Evolutionary conservation across 2,797 vertebrate genomes (phyloP).

Genomic region (Hemibagrus guttatus): DNA sequence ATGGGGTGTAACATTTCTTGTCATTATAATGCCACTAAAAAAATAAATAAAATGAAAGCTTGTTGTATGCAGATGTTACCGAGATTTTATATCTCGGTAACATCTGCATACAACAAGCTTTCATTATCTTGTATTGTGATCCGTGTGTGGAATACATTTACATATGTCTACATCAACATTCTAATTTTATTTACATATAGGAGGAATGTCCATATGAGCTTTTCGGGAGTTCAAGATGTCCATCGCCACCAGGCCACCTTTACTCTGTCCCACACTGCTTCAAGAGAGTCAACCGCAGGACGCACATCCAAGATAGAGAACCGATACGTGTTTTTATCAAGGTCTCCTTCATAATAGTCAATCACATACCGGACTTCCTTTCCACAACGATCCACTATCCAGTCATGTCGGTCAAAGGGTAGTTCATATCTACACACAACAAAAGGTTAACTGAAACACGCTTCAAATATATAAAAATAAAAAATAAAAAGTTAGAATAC

Average conservation of each 20-base stretch:
- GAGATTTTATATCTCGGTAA: not conserved
- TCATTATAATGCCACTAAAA: too few species aligned
- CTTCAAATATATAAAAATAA: not conserved
- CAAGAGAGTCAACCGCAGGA: conserved; percentile 89
- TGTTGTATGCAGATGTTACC: not conserved
- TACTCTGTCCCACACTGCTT: conserved; percentile 91
- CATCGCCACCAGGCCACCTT: conserved; percentile 96
- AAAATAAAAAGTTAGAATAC: not conserved
- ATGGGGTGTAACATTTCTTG: not conserved
- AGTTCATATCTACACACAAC: conserved; percentile 84
- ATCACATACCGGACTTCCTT: conserved; percentile 93
- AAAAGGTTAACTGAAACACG: not conserved
- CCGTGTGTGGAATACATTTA: not conserved
- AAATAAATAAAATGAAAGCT: not conserved
- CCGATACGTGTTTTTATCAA: conserved; percentile 83
- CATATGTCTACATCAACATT: not conserved
- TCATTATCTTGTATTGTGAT: too few species aligned
- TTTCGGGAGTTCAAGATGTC: conserved; percentile 77
- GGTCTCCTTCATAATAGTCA: conserved; percentile 93
- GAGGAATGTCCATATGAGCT: not conserved
- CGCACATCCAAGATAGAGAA: conserved; percentile 95
- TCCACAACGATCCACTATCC: conserved; percentile 93
- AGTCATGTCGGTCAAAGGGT: conserved; percentile 94
- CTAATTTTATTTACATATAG: conserved; percentile 4
- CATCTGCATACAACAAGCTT: not conserved